These are phyloP conservation scores for Drosophila ercepeae DNA, from an alignment of 1,140 invertebrate genomes.

Conservation along the genomic window DNA sequence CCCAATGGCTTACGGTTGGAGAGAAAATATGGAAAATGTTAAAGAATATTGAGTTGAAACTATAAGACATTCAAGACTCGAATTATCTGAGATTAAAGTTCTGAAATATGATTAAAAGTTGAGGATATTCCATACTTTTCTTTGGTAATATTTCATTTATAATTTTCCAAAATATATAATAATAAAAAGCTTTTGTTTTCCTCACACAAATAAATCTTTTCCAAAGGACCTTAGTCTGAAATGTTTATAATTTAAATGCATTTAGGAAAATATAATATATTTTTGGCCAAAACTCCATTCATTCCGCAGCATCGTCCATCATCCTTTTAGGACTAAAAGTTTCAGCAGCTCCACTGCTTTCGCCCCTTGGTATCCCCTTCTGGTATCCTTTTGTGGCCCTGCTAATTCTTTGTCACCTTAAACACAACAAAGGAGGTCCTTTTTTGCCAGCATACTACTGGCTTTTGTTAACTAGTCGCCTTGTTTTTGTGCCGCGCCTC, in stretches of 20 bases:
- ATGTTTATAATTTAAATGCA: background rate
- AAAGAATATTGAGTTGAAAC: background rate
- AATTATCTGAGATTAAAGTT: no score
- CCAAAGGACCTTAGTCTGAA: background rate
- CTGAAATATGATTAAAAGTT: no score
- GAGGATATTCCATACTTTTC: no score
- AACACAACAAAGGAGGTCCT: slow-evolving; percentile 31
- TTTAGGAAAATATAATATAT: background rate
- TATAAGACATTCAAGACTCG: background rate
- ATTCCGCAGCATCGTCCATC: slow-evolving; percentile 2
- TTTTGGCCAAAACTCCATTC: background rate
- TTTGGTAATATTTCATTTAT: no score
- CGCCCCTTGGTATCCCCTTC: background rate
- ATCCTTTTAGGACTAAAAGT: slow-evolving; percentile 21
- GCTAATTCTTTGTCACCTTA: slow-evolving; percentile 77
- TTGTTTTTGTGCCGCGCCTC: slow-evolving; percentile 39
- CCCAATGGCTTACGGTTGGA: background rate
- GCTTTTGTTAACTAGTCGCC: slow-evolving; percentile 38
- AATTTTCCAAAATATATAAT: no score
- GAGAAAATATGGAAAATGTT: background rate
- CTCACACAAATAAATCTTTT: background rate
- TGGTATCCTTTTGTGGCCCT: slow-evolving; percentile 37
- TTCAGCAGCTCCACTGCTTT: background rate
- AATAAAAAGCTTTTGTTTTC: no score
- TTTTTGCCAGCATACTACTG: slow-evolving; percentile 26